phyloP scores from a whole-genome alignment of 1,140 invertebrate genomes.

The Heliconius melpomene region DNA sequence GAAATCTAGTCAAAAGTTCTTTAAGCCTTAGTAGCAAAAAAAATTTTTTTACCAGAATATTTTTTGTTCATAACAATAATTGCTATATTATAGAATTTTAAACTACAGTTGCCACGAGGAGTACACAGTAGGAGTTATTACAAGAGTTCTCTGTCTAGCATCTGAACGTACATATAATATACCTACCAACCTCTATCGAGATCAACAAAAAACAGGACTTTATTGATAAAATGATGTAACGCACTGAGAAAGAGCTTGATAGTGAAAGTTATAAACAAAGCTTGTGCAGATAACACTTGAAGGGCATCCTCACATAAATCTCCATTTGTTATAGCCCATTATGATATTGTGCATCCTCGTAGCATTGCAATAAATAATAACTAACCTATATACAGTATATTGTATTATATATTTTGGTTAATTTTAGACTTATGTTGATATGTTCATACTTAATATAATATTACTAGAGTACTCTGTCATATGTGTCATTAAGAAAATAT shows the following conservation, averaged over 20 bases:
- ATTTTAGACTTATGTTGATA: no score
- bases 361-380: slow-evolving; percentile 29
- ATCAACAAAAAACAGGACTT: slow-evolving; percentile 7
- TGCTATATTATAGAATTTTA: no score
- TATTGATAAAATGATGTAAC: slow-evolving; percentile 13
- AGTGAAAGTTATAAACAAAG: slow-evolving; percentile 28
- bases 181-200: not conserved
- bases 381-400: not conserved
- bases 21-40: no score
- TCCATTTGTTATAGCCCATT: slow-evolving; percentile 52
- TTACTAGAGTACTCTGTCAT: not conserved
- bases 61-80: no score
- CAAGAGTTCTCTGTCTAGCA: no score
- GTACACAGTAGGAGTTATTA: no score
- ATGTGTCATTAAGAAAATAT: no score
- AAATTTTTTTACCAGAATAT: no score
- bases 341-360: slow-evolving; percentile 40
- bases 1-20: no score
- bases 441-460: not conserved
- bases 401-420: no score
- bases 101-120: no score
- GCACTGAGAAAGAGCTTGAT: slow-evolving; percentile 26
- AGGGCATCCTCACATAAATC: slow-evolving; percentile 59
- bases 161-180: not conserved
- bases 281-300: slow-evolving; percentile 52